These are phyloP conservation scores for Emys orbicularis DNA, from an alignment of 2,797 vertebrate genomes.

Conservation along the genomic window DNA sequence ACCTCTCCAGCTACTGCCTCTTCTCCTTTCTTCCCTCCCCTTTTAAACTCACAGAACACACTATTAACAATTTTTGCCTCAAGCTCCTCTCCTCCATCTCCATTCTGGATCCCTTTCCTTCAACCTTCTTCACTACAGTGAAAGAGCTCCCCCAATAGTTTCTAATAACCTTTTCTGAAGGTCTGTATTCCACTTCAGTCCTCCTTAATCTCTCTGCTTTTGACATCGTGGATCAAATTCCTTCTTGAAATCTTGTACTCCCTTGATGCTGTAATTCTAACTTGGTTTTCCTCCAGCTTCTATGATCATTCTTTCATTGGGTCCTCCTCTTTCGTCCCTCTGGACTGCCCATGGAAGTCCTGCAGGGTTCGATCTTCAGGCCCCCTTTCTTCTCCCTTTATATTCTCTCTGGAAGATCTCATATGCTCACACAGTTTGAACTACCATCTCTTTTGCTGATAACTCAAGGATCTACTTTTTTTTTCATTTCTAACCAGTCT, in stretches of 20 bases:
- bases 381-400: background rate
- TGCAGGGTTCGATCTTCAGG: background rate
- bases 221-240: background rate
- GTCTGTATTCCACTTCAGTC: accelerated
- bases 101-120: background rate
- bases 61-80: background rate
- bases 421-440: background rate
- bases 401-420: background rate
- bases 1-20: background rate
- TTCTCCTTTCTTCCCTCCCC: background rate
- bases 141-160: background rate
- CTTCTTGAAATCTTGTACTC: background rate
- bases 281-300: background rate
- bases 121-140: background rate
- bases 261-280: background rate
- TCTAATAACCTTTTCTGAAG: background rate
- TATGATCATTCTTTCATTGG: background rate
- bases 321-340: background rate
- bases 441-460: background rate
- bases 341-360: background rate
- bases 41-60: background rate
- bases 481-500: background rate
- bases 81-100: background rate
- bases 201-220: background rate
- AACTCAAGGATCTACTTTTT: background rate